These are phyloP conservation scores for Pseudocheirus occidentalis DNA, from an alignment of 2,797 vertebrate genomes.

Conservation along the genomic window DNA sequence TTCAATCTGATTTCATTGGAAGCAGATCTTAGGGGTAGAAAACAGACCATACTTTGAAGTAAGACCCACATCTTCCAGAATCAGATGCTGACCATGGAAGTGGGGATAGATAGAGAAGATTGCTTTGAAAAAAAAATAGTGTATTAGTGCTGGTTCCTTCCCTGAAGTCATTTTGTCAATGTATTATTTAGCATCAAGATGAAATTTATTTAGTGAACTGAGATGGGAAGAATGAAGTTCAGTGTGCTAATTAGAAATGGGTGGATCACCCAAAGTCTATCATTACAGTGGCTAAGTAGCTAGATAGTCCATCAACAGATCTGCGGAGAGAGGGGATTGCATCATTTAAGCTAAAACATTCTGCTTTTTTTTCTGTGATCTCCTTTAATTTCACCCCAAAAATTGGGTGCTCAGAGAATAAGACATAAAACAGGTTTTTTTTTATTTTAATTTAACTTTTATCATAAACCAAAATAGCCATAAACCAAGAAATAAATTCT, in stretches of 20 bases:
- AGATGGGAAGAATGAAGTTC: neutral
- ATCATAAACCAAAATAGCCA: constrained; percentile 40
- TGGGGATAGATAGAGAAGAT: neutral
- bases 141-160: neutral
- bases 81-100: neutral
- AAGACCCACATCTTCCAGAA: neutral
- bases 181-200: neutral
- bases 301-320: constrained; percentile 40
- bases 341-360: neutral
- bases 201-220: constrained; percentile 45
- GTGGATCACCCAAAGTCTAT: neutral
- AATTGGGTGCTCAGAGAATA: constrained; percentile 55
- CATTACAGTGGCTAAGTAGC: constrained; percentile 48
- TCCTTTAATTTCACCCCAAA: constrained; percentile 37
- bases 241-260: rapidly evolving
- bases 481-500: constrained; percentile 46
- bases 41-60: neutral
- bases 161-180: neutral
- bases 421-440: neutral
- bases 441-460: constrained; percentile 45
- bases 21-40: neutral
- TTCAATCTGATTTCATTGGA: neutral
- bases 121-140: neutral
- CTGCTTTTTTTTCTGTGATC: neutral
- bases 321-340: rapidly evolving